phyloP scores from a whole-genome alignment of 2,888 invertebrate genomes.

The Drosophila neonasuta region DNA sequence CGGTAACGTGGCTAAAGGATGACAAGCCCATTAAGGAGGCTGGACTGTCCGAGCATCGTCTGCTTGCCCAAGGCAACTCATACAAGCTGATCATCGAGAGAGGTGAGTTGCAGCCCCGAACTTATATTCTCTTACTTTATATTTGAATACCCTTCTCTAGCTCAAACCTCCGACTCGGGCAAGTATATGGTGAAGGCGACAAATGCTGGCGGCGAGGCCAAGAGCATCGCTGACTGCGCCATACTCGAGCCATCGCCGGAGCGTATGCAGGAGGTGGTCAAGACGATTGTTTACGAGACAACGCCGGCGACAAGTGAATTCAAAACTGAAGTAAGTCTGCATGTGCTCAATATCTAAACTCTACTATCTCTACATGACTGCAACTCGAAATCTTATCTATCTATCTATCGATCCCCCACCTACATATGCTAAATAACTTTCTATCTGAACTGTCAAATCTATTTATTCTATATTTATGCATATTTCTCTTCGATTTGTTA shows the following conservation, averaged over 20 bases:
- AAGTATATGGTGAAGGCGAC: slow-evolving; percentile 89
- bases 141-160: slow-evolving; percentile 78
- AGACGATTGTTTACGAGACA: slow-evolving; percentile 85
- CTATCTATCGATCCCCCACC: slow-evolving; percentile 19
- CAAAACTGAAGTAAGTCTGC: slow-evolving; percentile 81
- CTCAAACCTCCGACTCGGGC: slow-evolving; percentile 87
- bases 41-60: slow-evolving; percentile 83
- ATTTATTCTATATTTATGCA: slow-evolving; percentile 38
- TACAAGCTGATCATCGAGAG: slow-evolving; percentile 88
- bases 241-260: slow-evolving; percentile 88
- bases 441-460: slow-evolving; percentile 30
- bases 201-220: slow-evolving; percentile 91
- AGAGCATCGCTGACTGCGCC: slow-evolving; percentile 90
- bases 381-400: slow-evolving; percentile 25
- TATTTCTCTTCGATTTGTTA: slow-evolving; percentile 54
- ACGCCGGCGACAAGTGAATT: slow-evolving; percentile 66
- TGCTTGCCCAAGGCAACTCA: slow-evolving; percentile 86
- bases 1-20: slow-evolving; percentile 89
- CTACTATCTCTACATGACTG: slow-evolving; percentile 45
- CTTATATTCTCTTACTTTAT: too few species aligned
- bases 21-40: slow-evolving; percentile 85
- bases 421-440: slow-evolving; percentile 36
- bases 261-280: slow-evolving; percentile 86
- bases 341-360: slow-evolving; percentile 76
- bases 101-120: slow-evolving; percentile 82